Conservation (phyloP, 1,140 invertebrate species). For the Solen grandis region DNA sequence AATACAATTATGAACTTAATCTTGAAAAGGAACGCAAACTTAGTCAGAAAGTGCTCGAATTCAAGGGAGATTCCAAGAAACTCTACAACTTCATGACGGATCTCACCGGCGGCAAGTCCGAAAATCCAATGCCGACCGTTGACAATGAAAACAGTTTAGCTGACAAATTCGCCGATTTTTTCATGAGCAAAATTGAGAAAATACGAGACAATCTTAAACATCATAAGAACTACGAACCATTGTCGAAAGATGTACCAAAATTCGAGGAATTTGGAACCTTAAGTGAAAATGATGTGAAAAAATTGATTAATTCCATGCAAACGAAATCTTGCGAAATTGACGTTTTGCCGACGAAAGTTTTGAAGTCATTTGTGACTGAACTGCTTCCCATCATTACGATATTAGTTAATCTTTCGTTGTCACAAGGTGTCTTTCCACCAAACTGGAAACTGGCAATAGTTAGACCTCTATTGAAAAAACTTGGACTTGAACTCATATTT, state of each 20-base stretch:
- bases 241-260: neutral
- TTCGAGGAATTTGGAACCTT: constrained; percentile 5
- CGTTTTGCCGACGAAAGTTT: constrained; percentile 37
- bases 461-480: constrained; percentile 27
- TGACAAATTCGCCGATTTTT: constrained; percentile 50
- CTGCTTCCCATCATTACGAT: constrained; percentile 18
- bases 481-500: constrained; percentile 7
- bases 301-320: neutral
- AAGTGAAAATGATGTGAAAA: constrained; percentile 4
- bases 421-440: constrained; percentile 10
- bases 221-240: neutral
- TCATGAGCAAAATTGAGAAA: constrained; percentile 48
- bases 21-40: neutral
- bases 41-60: neutral
- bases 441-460: constrained; percentile 30
- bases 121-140: constrained; percentile 2
- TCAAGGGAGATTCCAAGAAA: constrained; percentile 9
- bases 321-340: constrained; percentile 18
- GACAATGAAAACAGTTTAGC: neutral
- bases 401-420: constrained; percentile 20
- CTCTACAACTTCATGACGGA: constrained; percentile 33
- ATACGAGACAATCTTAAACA: neutral
- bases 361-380: constrained; percentile 42
- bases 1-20: neutral
- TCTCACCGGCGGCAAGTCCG: constrained; percentile 39